Evolutionary conservation across 2,113 vertebrate genomes (phyloP).

Genomic region (Carollia perspicillata): DNA sequence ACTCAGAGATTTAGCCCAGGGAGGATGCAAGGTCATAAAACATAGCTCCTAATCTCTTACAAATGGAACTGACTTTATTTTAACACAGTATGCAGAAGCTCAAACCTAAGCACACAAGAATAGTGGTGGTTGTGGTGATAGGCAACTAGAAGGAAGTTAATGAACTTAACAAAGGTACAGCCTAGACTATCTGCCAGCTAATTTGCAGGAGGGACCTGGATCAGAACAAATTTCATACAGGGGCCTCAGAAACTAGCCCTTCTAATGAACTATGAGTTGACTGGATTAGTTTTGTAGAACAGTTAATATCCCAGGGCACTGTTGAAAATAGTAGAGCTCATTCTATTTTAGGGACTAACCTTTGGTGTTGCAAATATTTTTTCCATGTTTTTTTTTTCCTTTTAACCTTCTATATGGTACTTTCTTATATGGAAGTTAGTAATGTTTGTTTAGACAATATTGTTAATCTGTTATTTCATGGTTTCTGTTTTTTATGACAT

Average conservation of each 20-base stretch:
- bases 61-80: background rate
- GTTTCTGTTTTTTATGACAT: background rate
- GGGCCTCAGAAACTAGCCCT: background rate
- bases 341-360: conserved; percentile 10
- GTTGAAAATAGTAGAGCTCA: background rate
- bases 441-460: background rate
- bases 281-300: background rate
- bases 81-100: background rate
- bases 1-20: background rate
- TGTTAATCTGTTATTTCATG: background rate
- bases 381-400: background rate
- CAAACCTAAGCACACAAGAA: background rate
- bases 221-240: background rate
- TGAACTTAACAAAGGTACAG: background rate
- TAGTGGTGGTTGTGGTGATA: background rate
- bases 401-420: background rate
- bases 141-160: background rate
- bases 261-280: background rate
- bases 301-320: background rate
- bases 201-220: background rate
- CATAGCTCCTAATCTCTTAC: background rate
- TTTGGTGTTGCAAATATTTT: conserved; percentile 9
- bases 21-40: background rate
- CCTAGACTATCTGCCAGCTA: background rate
- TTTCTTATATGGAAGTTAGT: background rate